A percentile compares a stretch with the other conserved stretches of the same genome.
phyloP scores from a whole-genome alignment of 2,888 invertebrate species.

The Oxycera nigricornis region DNA sequence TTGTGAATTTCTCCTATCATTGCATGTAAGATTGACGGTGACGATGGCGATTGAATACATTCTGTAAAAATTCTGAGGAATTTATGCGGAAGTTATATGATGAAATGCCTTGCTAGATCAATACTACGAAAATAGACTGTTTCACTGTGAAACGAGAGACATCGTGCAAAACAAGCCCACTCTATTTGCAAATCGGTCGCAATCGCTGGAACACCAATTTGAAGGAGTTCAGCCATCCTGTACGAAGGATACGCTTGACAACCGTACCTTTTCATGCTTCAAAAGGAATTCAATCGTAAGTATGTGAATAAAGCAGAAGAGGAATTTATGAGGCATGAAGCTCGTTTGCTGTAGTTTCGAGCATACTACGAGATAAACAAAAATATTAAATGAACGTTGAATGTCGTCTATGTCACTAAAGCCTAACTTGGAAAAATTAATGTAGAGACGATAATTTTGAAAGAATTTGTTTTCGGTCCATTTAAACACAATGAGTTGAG shows the following conservation, averaged over 20 bases:
- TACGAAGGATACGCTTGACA: constrained; percentile 4
- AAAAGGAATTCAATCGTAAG: neutral
- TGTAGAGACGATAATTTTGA: too few species aligned
- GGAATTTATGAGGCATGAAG: neutral
- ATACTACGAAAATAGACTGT: neutral
- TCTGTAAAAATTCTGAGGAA: neutral
- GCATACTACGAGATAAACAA: too few species aligned
- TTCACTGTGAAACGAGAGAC: neutral
- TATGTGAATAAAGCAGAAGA: neutral
- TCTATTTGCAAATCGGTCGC: constrained; percentile 1
- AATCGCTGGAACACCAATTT: neutral
- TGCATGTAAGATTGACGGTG: neutral
- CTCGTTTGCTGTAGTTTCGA: neutral
- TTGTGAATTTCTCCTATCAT: constrained; percentile 1
- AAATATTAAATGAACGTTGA: too few species aligned
- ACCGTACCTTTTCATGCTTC: neutral
- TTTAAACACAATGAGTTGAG: too few species aligned
- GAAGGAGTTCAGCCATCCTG: neutral
- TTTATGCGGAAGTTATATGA: constrained; percentile 35
- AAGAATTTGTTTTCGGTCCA: too few species aligned
- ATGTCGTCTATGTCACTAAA: too few species aligned
- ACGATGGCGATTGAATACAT: neutral
- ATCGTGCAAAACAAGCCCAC: neutral
- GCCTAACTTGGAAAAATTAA: too few species aligned
- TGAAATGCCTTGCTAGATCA: constrained; percentile 8